Evolutionary conservation across 23 tunicate species (phyloP), one percentile per base, ranked within the genome.

Genomic region (Ciona savignyi): DNA sequence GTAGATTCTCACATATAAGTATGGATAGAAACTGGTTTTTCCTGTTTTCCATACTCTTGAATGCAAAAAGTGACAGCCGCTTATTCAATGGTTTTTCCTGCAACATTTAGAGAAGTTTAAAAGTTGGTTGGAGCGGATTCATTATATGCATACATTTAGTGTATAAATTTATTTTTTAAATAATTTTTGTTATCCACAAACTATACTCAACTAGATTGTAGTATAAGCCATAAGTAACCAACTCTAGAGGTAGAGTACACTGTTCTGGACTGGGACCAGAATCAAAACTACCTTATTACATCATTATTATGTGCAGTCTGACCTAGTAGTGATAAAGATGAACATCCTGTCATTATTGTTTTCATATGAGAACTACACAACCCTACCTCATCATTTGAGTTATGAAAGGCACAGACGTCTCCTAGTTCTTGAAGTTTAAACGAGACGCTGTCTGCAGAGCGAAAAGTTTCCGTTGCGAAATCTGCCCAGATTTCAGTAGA

Each of bases 21-120:
- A 90, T 69, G 42, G 90, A 78, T 1, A 83, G 31, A 68, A 90
- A 90, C 73, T 90, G 97, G 23, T 90, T 76, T 34, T 90, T 90
- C 78, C 97, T 63, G 22, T 63, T 74, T 67, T 90, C 89, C 60
- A 71, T 62, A 51, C 89, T 83, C 65, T 90, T 79, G 63, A 90
- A 90, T 4, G 83, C 0, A 65, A 34, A 90, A 24, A 90, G 81
- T 0, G 86, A 80, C 29, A 90, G 75, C 62, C 87, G 67, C 31
- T 90, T 90, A 67, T 64, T 83, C 49, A 90, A 63, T 2, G 78
- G 70, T 30, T 83, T 35, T 35, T 73, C 75, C 24, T 83, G 66
- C 61, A 49, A 49, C 61, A 49, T 80, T 31, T 21, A 69, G 23
- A 49, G 20, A 49, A 49, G 19, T 49, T 49, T 11, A 49, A 11